Evolutionary conservation across 2,888 invertebrate genomes (phyloP).

Genomic region (Agonopterix arenella): DNA sequence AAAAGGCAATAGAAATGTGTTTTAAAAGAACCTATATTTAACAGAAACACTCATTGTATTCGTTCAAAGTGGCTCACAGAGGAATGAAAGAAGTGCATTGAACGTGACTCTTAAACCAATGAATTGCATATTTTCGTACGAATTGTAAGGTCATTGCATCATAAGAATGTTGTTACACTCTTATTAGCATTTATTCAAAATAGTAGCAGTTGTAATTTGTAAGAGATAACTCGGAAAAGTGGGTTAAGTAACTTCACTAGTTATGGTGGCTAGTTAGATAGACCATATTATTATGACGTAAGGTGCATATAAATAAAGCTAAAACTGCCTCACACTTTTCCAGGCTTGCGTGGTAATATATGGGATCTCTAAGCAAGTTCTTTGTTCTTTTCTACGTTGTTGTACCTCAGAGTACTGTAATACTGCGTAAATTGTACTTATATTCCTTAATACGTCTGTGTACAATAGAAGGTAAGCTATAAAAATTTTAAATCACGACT

Average conservation of each 20-base stretch:
- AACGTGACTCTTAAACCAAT: slow-evolving; percentile 25
- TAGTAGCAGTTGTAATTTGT: slow-evolving; percentile 1
- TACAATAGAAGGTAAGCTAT: no score
- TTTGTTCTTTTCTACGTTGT: no score
- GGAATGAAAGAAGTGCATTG: slow-evolving; percentile 9
- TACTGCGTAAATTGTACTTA: no score
- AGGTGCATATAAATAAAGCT: no score
- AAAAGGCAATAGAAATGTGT: not conserved
- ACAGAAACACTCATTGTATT: not conserved
- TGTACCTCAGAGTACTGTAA: no score
- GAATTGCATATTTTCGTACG: slow-evolving; percentile 13
- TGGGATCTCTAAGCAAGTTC: no score
- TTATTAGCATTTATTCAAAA: slow-evolving; percentile 7
- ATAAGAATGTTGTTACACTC: not conserved
- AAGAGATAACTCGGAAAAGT: slow-evolving; percentile 4
- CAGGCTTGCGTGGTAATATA: no score
- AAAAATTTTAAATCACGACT: no score
- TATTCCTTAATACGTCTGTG: no score
- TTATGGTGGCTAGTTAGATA: no score
- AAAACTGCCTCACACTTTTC: no score
- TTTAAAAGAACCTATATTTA: not conserved
- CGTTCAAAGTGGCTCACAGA: not conserved
- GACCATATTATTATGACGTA: no score
- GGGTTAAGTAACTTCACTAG: slow-evolving; percentile 1
- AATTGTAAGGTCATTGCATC: slow-evolving; percentile 4